Percentiles rank a stretch among this genome's conserved stretches.
phyloP scores from a whole-genome alignment of 2,888 invertebrate genomes.

The Ligdia adustata region DNA sequence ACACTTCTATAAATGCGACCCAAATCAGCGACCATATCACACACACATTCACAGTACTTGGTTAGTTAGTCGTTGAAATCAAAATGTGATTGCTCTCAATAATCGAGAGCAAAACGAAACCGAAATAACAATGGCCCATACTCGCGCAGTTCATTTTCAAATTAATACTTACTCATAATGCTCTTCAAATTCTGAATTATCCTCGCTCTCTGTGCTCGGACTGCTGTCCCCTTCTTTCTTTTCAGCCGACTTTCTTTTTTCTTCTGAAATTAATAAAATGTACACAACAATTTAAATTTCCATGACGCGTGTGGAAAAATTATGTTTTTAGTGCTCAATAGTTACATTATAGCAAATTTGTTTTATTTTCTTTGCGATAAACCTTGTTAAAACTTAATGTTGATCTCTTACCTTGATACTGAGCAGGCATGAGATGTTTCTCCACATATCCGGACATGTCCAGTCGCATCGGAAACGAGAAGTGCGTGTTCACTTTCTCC shows the following conservation, averaged over 20 bases:
- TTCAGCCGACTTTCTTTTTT: conserved; percentile 83
- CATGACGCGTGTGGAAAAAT: background rate
- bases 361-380: background rate
- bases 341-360: too few relatives aligned
- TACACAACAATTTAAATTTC: conserved; percentile 5
- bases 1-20: too few relatives aligned
- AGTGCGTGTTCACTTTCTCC: conserved; percentile 98
- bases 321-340: too few relatives aligned
- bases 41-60: too few relatives aligned
- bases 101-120: too few relatives aligned
- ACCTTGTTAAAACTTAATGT: background rate
- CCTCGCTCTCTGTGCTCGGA: conserved; percentile 66
- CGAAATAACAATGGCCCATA: too few relatives aligned
- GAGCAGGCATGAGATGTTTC: conserved; percentile 95
- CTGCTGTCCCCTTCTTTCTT: conserved; percentile 71
- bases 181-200: conserved; percentile 85
- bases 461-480: conserved; percentile 95
- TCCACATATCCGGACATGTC: conserved; percentile 98
- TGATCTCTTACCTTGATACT: conserved; percentile 87
- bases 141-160: too few relatives aligned
- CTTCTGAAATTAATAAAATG: conserved; percentile 79
- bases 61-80: too few relatives aligned
- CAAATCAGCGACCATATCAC: too few relatives aligned
- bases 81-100: too few relatives aligned
- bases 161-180: conserved; percentile 88